These are phyloP conservation scores for Drosophila pandora DNA, from an alignment of 1,140 invertebrate genomes.

Conservation along the genomic window DNA sequence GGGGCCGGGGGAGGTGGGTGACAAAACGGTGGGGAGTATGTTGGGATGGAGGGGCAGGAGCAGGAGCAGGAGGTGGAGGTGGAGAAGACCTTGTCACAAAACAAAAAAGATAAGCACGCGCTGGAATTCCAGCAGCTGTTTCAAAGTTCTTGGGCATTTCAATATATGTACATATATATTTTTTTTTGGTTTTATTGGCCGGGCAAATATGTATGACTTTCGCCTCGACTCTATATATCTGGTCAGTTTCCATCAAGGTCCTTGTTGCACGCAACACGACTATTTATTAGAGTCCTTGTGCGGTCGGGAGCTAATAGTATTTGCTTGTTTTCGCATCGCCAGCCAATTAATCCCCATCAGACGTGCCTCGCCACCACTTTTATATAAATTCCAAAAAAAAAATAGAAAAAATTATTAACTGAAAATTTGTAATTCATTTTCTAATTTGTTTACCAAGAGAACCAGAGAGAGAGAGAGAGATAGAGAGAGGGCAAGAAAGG, in stretches of 20 bases:
- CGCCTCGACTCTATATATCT: constrained; percentile 59
- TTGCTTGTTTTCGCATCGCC: constrained; percentile 23
- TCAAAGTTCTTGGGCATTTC: constrained; percentile 28
- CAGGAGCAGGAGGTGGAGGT: background rate
- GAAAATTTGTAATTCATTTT: constrained; percentile 35
- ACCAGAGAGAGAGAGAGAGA: constrained; percentile 1
- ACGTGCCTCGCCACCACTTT: constrained; percentile 16
- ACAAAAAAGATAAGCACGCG: constrained; percentile 37
- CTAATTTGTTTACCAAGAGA: constrained; percentile 65
- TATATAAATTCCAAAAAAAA: constrained; percentile 3
- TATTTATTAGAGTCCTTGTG: constrained; percentile 69
- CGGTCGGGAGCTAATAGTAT: constrained; percentile 4
- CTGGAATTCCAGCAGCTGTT: constrained; percentile 67
- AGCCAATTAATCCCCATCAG: constrained; percentile 25
- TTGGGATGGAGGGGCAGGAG: no score
- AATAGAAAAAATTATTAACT: constrained; percentile 44
- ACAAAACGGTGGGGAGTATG: background rate
- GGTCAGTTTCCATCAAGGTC: constrained; percentile 63
- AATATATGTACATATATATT: no score
- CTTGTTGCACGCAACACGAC: constrained; percentile 65
- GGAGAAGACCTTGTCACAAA: constrained; percentile 12
- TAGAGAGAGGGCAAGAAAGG: constrained; percentile 8
- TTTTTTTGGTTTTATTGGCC: constrained; percentile 52
- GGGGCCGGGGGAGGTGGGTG: background rate
- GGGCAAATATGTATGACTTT: constrained; percentile 58